Base-by-base conservation (phyloP, 1,140 invertebrate species). In the Elymnias hypermnestra region DNA sequence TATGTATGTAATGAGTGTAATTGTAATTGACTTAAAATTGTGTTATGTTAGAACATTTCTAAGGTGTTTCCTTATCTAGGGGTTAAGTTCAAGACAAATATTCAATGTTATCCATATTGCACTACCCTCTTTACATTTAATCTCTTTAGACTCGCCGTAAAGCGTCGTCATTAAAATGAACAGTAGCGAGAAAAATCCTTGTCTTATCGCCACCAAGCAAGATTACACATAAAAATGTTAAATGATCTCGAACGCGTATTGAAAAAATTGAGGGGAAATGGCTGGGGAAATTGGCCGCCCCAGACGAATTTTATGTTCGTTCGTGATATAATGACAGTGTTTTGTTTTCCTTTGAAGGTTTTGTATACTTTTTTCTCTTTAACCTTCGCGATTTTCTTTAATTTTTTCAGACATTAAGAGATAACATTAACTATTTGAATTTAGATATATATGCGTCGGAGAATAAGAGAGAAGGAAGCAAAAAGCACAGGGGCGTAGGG, bases 141-240 rank as follows among this genome's bases (percentile, higher is more conserved):
- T 84, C 81, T 82, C 63, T 81, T 77, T 69, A 73, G 70, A 73
- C 53, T 64, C 41, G 67, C 63, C 60, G 56, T 81, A 84, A 84
- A 82, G 71, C 67, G 79, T 75, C 67, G 60, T 62, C 70, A 70
- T 81, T 84, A 82, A 84, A 84, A 83, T 75, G 78, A 79, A 82
- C 64, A 73, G 65, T 66, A 64, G 65, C 67, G 63, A 64, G 62
- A 66, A 67, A 79, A 78, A 79, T 72, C 63, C 67, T 74, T 70
- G 73, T 74, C 74, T 79, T 72, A 82, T 78, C 72, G 72, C 75
- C 71, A 72, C 72, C 72, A 56, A 71, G 75, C 70, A 71, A 76
- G 81, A 84, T 84, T 84, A 84, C 77, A 82, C 81, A 84, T 84
- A 82, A 84, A 84, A 84, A 82, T 84, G 81, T 82, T 84, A 82